Evolutionary conservation across 2,797 vertebrate species (phyloP), one percentile per base, ranked within the genome.

Genomic region (Chaetodon trifasciatus): DNA sequence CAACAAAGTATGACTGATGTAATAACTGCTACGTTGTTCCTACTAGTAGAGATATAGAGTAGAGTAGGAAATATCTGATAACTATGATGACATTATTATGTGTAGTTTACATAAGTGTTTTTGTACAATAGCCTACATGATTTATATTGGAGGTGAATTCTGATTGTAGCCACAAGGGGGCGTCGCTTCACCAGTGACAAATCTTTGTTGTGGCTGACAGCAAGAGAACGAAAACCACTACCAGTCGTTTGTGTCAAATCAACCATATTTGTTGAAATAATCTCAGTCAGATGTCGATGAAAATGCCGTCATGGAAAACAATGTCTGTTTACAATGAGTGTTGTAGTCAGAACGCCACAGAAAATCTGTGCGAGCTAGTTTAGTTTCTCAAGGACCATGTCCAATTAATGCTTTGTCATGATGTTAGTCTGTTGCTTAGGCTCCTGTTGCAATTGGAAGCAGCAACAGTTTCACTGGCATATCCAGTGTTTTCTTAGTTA

Each of bases 1-100:
- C 17, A 57, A 76, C 42, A 32, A 39, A 16, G 10, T 44, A 44
- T 35, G 44, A 64, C 52, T 74, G 57, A 62, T 63, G 21, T 7
- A 66, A 63, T 23, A 63, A 65, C 42, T 57, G 57, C 21, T 40
- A 24, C 6, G 47, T 19, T 42, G 10, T 16, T 65, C n/a, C 17
- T 7, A 15, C 6, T 4, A 40, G 21, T 52, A n/a, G 19, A 52
- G n/a, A 23, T 10, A 9, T 1, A 28, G 46, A 8, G 4, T 44
- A 44, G 42, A 28, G 28, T 28, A 42, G 35, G 17, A 65, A 49
- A 60, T 49, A 3, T n/a, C 19, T 13, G 5, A 73, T 24, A 72
- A 39, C 12, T 19, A 21, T 23, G 42, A 8, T 28, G 6, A 24
- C 21, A 15, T 35, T 2, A 57, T 37, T 17, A 46, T 37, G 1